Percentiles rank a stretch among this genome's conserved stretches.
Evolutionary conservation across 2,113 vertebrate species (phyloP).

Genomic region (Peucedramus taeniatus): DNA sequence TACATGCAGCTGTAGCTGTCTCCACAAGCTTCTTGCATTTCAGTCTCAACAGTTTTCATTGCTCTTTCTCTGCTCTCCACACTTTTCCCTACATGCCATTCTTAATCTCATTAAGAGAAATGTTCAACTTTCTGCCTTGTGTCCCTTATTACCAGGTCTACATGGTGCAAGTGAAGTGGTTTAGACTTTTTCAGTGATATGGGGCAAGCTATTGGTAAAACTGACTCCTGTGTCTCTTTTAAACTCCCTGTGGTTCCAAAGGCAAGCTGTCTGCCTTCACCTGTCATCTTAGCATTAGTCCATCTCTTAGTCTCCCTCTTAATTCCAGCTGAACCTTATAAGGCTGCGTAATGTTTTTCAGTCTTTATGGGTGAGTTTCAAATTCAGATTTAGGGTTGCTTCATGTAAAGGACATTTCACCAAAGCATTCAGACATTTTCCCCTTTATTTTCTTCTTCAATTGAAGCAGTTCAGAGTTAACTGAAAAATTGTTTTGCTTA

Average conservation of each 20-base stretch:
- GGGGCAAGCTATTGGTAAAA: not conserved
- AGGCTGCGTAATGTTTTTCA: not conserved
- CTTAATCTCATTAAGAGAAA: not conserved
- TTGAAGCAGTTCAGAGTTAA: not conserved
- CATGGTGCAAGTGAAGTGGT: not conserved
- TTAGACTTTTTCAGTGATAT: not conserved
- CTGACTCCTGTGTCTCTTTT: accelerated
- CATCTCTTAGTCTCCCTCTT: not conserved
- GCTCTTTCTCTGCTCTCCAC: not conserved
- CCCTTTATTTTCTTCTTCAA: not conserved
- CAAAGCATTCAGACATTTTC: not conserved
- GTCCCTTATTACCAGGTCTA: not conserved
- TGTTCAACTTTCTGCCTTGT: not conserved
- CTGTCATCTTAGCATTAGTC: not conserved
- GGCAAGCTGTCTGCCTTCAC: not conserved
- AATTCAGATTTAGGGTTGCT: not conserved
- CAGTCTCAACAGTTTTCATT: not conserved
- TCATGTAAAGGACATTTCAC: not conserved
- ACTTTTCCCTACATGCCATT: not conserved
- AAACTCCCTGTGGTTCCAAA: not conserved
- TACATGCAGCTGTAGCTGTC: not conserved
- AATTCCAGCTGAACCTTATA: not conserved
- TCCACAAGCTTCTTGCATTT: not conserved
- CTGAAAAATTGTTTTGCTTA: not conserved
- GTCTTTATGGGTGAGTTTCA: not conserved